These are phyloP conservation scores for Trachythela sp. DNA, from an alignment of 64 coral and sea anemone species.

Conservation along the genomic window DNA sequence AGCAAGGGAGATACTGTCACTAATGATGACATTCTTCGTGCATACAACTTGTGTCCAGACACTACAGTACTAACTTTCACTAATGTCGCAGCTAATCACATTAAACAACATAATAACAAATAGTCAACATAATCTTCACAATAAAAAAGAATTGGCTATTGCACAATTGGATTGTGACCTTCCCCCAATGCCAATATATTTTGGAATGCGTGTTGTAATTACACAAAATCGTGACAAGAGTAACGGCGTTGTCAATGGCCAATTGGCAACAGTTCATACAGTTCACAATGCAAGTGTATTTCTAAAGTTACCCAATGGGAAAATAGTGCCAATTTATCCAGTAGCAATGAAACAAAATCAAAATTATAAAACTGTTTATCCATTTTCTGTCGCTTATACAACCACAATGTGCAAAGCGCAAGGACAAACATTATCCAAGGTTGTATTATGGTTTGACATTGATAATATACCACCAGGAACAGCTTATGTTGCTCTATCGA, in stretches of 20 bases:
- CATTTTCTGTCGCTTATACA: not conserved
- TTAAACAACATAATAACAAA: too few relatives aligned
- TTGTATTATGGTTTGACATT: conserved; percentile 24
- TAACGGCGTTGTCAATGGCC: conserved; percentile 9
- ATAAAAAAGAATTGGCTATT: not conserved
- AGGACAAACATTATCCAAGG: conserved; percentile 12
- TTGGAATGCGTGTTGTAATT: not conserved
- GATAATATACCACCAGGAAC: not conserved
- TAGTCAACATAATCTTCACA: too few relatives aligned
- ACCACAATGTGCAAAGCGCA: conserved; percentile 5
- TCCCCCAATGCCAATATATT: not conserved
- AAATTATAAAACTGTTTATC: not conserved
- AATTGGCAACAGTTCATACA: not conserved
- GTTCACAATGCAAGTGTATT: not conserved
- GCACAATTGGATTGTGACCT: not conserved
- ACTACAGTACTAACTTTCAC: too few relatives aligned
- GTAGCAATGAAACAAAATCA: not conserved
- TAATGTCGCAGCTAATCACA: too few relatives aligned
- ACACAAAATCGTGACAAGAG: not conserved
- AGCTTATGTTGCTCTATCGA: conserved; percentile 16
- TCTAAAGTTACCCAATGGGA: not conserved
- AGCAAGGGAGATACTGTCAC: too few relatives aligned
- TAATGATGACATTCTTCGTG: too few relatives aligned
- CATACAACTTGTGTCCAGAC: too few relatives aligned
- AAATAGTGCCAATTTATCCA: not conserved